A percentile compares a stretch with the other conserved stretches of the same genome.
phyloP scores from a whole-genome alignment of 2,113 vertebrate genomes.

The Naja naja region DNA sequence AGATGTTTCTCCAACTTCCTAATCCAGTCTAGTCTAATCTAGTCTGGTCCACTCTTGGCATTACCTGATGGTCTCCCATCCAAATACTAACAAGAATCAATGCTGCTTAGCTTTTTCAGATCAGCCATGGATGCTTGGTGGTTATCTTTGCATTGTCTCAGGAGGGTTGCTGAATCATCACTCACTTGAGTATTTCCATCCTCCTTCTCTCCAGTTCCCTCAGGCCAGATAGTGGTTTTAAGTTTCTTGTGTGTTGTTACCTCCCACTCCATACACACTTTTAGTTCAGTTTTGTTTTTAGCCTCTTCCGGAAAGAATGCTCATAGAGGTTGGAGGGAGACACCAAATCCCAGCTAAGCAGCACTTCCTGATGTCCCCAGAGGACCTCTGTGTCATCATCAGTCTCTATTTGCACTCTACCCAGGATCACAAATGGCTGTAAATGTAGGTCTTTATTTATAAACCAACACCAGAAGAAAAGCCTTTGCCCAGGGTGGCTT shows the following conservation, averaged over 20 bases:
- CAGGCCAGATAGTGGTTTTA: neutral
- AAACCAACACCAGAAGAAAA: neutral
- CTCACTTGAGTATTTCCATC: neutral
- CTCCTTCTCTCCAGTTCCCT: neutral
- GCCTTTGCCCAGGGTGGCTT: neutral
- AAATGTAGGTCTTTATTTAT: neutral
- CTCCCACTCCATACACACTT: neutral
- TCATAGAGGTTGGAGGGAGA: neutral
- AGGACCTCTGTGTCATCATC: neutral
- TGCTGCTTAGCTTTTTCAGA: neutral
- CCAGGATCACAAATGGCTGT: neutral
- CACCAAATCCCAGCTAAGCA: neutral
- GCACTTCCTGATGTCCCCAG: too few relatives aligned
- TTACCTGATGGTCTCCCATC: neutral
- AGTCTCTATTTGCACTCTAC: neutral
- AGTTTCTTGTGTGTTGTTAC: neutral
- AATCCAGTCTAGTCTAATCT: neutral
- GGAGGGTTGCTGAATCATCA: neutral
- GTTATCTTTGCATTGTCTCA: neutral
- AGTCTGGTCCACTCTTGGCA: neutral
- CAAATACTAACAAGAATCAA: neutral
- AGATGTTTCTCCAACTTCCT: neutral
- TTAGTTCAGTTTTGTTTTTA: neutral
- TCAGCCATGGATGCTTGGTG: neutral
- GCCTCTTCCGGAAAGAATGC: neutral